Conservation (phyloP, 1,140 invertebrate species). For the Rhysida immarginata region DNA sequence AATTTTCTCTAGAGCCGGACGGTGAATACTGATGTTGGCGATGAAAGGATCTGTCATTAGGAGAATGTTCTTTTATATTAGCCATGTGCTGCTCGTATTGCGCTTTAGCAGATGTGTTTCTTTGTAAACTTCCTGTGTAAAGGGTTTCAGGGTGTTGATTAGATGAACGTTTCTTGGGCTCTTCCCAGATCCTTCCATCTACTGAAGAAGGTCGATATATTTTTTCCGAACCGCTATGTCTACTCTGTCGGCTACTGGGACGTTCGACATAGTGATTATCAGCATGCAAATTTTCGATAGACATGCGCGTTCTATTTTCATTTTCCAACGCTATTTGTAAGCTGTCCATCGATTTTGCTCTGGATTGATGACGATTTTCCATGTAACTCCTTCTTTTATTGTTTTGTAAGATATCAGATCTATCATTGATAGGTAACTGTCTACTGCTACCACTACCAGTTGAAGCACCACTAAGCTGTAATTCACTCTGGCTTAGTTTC, state of each 20-base stretch:
- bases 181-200: neutral
- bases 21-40: neutral
- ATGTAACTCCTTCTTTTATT: neutral
- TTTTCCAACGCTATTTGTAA: conserved; percentile 1
- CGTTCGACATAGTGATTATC: neutral
- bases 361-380: neutral
- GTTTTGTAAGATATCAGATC: neutral
- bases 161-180: neutral
- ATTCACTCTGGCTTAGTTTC: neutral
- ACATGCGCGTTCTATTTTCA: neutral
- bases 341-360: conserved; percentile 6
- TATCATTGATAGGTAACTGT: no score
- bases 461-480: neutral
- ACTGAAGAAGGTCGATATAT: no score
- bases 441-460: neutral
- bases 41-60: no score
- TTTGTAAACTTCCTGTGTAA: neutral
- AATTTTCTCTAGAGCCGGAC: no score
- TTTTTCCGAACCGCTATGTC: no score
- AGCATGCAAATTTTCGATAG: neutral
- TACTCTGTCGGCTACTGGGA: neutral
- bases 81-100: neutral
- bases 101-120: neutral
- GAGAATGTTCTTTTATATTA: neutral
- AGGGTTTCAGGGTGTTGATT: neutral